Conservation (phyloP, 2,888 invertebrate genomes). For the Platypus cylindrus region DNA sequence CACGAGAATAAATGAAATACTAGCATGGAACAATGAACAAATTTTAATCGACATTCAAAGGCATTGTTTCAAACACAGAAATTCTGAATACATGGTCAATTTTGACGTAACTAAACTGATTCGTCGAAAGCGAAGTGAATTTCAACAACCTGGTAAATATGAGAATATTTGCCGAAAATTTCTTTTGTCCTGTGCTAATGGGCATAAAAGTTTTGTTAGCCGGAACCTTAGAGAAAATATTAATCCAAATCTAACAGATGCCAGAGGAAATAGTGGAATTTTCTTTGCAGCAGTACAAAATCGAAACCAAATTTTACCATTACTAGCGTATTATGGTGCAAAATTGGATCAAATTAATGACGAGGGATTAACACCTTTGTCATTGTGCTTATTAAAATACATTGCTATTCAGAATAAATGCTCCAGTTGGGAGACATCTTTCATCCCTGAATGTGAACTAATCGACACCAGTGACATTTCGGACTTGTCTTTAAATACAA, state of each 20-base stretch:
- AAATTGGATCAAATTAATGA: constrained; percentile 41
- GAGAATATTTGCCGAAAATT: constrained; percentile 27
- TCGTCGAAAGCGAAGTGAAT: constrained; percentile 25
- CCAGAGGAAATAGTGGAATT: constrained; percentile 41
- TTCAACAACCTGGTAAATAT: constrained; percentile 23
- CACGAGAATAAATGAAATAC: constrained; percentile 24
- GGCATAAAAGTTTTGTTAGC: constrained; percentile 25
- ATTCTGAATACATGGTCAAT: constrained; percentile 26
- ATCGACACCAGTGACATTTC: constrained; percentile 31
- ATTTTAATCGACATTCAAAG: constrained; percentile 37
- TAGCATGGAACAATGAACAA: constrained; percentile 42
- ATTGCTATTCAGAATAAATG: constrained; percentile 25
- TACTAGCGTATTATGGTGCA: constrained; percentile 40
- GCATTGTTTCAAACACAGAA: constrained; percentile 38
- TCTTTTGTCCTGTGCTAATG: constrained; percentile 24
- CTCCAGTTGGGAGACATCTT: constrained; percentile 31
- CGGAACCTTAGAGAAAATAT: constrained; percentile 34
- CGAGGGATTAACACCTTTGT: constrained; percentile 41
- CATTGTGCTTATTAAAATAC: constrained; percentile 35
- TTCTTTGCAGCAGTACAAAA: constrained; percentile 41
- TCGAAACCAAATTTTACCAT: constrained; percentile 34
- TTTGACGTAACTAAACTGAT: constrained; percentile 22
- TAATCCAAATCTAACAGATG: constrained; percentile 40
- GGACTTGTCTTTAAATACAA: constrained; percentile 30
- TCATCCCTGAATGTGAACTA: constrained; percentile 50